These are phyloP conservation scores for Dioctria linearis DNA, from an alignment of 2,888 invertebrate genomes.

Conservation along the genomic window DNA sequence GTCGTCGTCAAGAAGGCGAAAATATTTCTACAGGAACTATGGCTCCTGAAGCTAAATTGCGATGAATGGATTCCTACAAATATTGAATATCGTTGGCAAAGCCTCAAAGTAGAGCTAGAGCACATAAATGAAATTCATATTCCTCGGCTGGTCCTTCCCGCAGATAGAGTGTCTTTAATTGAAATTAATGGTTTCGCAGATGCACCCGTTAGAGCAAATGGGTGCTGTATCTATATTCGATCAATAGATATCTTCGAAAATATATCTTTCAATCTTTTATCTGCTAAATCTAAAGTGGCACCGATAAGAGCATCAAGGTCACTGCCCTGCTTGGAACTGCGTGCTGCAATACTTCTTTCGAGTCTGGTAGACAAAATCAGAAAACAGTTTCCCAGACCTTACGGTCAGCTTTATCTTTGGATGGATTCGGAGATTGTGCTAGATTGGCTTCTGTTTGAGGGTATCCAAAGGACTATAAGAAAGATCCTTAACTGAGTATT, in stretches of 20 bases:
- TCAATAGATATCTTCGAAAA: conserved; percentile 3
- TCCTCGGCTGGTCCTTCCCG: too few species aligned
- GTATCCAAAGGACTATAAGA: too few species aligned
- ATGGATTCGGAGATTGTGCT: conserved; percentile 45
- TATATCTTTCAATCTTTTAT: background rate
- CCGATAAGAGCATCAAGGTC: background rate
- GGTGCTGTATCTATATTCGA: too few species aligned
- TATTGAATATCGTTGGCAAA: background rate
- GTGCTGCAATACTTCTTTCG: conserved; percentile 34
- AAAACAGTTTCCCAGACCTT: too few species aligned
- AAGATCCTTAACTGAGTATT: too few species aligned
- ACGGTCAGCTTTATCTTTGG: too few species aligned
- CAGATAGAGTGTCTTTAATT: too few species aligned
- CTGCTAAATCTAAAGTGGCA: conserved; percentile 33
- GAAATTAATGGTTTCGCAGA: conserved; percentile 55
- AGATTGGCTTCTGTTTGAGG: too few species aligned
- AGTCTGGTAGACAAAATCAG: conserved; percentile 8
- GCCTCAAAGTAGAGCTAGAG: too few species aligned
- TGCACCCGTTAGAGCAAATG: conserved; percentile 50
- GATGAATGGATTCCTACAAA: conserved; percentile 5
- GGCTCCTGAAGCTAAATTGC: background rate
- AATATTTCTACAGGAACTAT: conserved; percentile 1
- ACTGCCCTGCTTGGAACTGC: conserved; percentile 42
- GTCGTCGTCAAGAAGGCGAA: background rate
- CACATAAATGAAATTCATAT: too few species aligned